Percentiles rank a stretch among this genome's conserved stretches.
These are phyloP conservation scores for Anser cygnoides DNA, from an alignment of 2,113 vertebrate genomes.

Conservation along the genomic window DNA sequence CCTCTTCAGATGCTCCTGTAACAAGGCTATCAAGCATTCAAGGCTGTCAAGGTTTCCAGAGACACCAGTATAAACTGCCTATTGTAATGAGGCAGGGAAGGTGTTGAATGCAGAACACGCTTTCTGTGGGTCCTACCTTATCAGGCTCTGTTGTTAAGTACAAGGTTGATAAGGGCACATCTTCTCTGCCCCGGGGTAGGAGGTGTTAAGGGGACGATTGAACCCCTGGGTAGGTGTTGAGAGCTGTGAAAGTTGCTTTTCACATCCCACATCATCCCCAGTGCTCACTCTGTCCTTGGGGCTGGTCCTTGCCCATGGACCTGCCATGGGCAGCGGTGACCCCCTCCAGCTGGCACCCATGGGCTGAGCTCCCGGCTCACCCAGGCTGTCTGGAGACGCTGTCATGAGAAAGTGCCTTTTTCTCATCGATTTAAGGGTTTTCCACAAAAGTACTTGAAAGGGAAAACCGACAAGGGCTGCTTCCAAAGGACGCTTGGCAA, in stretches of 20 bases:
- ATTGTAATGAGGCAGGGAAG: neutral
- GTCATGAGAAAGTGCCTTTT: slow-evolving; percentile 27
- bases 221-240: neutral
- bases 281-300: neutral
- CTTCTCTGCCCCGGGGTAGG: neutral
- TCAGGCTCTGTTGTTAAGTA: neutral
- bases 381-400: neutral
- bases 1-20: neutral
- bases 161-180: neutral
- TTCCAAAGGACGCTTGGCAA: slow-evolving; percentile 58
- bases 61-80: neutral
- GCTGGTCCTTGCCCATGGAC: neutral
- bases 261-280: too few relatives aligned
- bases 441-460: slow-evolving; percentile 48
- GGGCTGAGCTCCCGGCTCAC: neutral
- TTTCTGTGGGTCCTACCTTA: neutral
- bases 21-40: neutral
- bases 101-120: neutral
- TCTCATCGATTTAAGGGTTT: neutral
- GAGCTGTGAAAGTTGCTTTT: neutral
- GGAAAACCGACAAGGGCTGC: neutral
- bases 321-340: neutral
- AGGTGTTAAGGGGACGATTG: neutral
- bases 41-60: neutral
- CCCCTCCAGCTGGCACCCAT: neutral